Conservation (phyloP, 2,113 vertebrate genomes). For the Pseudolaguvia tuberculata region DNA sequence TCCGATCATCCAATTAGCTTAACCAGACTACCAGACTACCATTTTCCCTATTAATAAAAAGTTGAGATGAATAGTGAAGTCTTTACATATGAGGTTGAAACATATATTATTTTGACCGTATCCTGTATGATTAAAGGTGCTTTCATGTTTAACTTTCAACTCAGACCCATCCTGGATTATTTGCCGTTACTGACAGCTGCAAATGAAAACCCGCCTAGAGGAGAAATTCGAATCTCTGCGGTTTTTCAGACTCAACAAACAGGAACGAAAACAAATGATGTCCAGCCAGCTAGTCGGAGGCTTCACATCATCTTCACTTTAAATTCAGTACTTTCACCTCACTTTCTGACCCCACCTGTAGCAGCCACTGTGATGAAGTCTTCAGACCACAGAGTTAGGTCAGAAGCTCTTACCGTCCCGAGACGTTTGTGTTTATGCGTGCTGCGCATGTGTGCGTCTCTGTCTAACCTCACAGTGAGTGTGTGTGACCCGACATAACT, state of each 20-base stretch:
- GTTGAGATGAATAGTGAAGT: too few species aligned
- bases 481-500: slow-evolving; percentile 38
- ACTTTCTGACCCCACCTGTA: not conserved
- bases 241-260: not conserved
- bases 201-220: not conserved
- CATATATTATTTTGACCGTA: not conserved
- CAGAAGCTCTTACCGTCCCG: slow-evolving; percentile 20
- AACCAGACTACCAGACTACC: too few species aligned
- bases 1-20: too few species aligned
- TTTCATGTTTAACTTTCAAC: not conserved
- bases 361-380: slow-evolving; percentile 32
- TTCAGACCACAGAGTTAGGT: slow-evolving; percentile 12
- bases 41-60: too few species aligned
- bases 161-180: not conserved
- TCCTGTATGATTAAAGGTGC: not conserved
- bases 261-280: not conserved
- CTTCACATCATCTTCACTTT: not conserved
- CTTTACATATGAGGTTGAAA: too few species aligned
- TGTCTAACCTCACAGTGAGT: slow-evolving; percentile 16
- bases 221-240: not conserved
- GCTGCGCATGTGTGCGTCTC: not conserved
- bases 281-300: not conserved
- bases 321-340: not conserved
- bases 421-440: slow-evolving; percentile 22
- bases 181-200: not conserved